Evolutionary conservation across 2,888 invertebrate genomes (phyloP), one percentile per base, ranked within the genome.

Genomic region (Drosophila prostipennis): DNA sequence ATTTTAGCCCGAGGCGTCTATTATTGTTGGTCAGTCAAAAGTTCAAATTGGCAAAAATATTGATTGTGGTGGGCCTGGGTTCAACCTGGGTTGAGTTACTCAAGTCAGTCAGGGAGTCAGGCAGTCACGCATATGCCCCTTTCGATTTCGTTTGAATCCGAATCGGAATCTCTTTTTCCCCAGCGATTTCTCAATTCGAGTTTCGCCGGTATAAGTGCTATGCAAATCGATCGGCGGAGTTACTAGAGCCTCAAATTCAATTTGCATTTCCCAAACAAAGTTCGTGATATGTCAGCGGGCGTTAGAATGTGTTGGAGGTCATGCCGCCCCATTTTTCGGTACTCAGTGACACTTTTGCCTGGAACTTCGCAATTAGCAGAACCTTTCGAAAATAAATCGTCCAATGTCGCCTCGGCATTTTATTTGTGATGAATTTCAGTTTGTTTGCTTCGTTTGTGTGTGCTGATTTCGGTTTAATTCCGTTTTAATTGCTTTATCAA

Each of bases 271-370:
- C 60, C 72, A 45, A 23, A 42, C 59, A 80, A 61, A 81, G 72
- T 82, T 82, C 83, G 83, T 84, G 83, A 84, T 84, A 84, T 84
- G 83, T 84, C 83, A 84, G 74, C 77, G 74, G 87, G 85, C 87
- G 79, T 84, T 87, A 84, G 83, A 89, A 84, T 80, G 84, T 74
- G 75, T 40, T 65, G 65, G 65, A 65, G 65, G 65, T 65, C 65
- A 69, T 8, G n/a, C 29, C 64, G 63, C 34, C 68, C 68, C 37
- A 29, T 29, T 11, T 51, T 34, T 36, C 29, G 19, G 39, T 69
- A 68, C 43, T 68, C 64, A 51, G 63, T 87, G 80, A 81, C 87
- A 84, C 80, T 84, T 80, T 69, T 65, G 39, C 37, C 37, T 34
- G 45, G 54, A 69, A 40, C 65, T 39, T 68, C 32, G 34, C 69